Evolutionary conservation across 1,140 invertebrate species (phyloP), one percentile per base, ranked within the genome.

Genomic region (Orchesella cincta): DNA sequence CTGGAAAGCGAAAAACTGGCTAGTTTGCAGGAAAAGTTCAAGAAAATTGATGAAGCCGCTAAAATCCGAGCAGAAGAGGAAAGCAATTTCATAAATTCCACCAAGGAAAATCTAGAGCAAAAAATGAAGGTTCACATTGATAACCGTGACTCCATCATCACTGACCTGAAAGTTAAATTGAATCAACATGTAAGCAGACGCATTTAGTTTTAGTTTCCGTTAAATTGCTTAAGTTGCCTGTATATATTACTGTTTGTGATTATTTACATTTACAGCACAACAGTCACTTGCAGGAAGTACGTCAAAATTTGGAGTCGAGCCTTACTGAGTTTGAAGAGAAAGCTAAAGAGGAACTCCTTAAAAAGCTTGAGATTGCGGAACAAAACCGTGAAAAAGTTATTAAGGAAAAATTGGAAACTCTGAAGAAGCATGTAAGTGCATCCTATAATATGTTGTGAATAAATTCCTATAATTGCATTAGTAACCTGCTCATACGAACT

Each of bases 91-190:
- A 94, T 94, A 73, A 89, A 89, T 77, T 89, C 90, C 80, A 95
- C 94, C 29, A 91, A 93, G 85, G 93, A 95, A 85, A 92, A 93
- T 72, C 87, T 96, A 57, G 93, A 95, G 83, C 90, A 92, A 67
- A 96, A 96, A 86, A 95, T 97, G 92, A 94, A 95, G 84, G 89
- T 89, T 76, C 91, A 92, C 77, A 91, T 90, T 83, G 94, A 93
- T 83, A 97, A 97, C 83, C 89, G 95, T 80, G 94, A 96, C 84
- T 92, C 92, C 1, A 93, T 94, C 84, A 93, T 97, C 83, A 92
- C 90, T 79, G 93, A 94, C 83, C 86, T 96, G 83, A 93, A 93
- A 84, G 91, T 91, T 73, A 93, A 95, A 84, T 89, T 96, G 77
- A 94, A 95, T 88, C 94, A 93, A 78, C 89, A 90, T 84, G n/a